These are phyloP conservation scores for Acleris emargana DNA, from an alignment of 2,888 invertebrate species.

Conservation along the genomic window DNA sequence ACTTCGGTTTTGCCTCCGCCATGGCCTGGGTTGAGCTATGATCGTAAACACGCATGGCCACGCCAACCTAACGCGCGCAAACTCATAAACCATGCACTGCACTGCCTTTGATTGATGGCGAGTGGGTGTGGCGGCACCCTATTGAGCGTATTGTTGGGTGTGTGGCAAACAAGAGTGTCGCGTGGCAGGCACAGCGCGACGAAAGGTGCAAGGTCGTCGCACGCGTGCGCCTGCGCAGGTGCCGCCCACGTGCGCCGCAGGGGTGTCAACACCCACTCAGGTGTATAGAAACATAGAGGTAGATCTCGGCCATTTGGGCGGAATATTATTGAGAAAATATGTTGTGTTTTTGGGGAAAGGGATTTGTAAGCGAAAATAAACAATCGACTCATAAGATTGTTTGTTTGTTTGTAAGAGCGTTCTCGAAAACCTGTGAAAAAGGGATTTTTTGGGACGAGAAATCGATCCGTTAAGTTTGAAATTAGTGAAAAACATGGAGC, in stretches of 20 bases:
- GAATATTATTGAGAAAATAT: too few species aligned
- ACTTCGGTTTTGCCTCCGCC: too few species aligned
- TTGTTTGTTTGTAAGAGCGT: too few species aligned
- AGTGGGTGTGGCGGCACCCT: not conserved
- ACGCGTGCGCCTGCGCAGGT: conserved; percentile 41
- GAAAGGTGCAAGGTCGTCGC: conserved; percentile 56
- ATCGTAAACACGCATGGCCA: too few species aligned
- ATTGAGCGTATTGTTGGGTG: conserved; percentile 1
- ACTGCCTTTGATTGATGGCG: not conserved
- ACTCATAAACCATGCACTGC: not conserved
- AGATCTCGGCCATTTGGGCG: too few species aligned
- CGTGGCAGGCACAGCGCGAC: conserved; percentile 18
- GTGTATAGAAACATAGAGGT: too few species aligned
- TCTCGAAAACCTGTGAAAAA: too few species aligned
- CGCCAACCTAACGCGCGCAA: not conserved
- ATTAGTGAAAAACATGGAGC: too few species aligned
- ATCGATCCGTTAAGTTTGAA: too few species aligned
- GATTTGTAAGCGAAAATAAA: not conserved
- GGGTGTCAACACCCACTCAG: not conserved
- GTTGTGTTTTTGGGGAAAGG: not conserved
- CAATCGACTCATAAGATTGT: too few species aligned
- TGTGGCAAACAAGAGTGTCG: conserved; percentile 5
- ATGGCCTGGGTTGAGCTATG: too few species aligned
- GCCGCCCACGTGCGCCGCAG: conserved; percentile 22
- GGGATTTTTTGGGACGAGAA: too few species aligned